These are phyloP conservation scores for Drosophila emarginata DNA, from an alignment of 2,888 invertebrate genomes.

Conservation along the genomic window DNA sequence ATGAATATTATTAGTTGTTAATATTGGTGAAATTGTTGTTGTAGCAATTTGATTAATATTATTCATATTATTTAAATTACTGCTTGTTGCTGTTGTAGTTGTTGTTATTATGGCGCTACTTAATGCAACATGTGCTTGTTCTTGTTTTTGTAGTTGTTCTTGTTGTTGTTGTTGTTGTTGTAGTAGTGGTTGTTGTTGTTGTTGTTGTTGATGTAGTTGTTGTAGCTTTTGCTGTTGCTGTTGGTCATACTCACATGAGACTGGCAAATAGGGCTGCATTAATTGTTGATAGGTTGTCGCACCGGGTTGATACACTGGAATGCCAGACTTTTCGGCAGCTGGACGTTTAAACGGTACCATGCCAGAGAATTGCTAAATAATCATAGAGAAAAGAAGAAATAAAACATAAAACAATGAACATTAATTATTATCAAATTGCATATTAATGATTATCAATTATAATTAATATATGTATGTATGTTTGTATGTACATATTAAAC, in stretches of 20 bases:
- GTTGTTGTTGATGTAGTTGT: conserved; percentile 51
- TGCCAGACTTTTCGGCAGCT: conserved; percentile 97
- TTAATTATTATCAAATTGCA: conserved; percentile 7
- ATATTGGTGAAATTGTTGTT: conserved; percentile 37
- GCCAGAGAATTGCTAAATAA: conserved; percentile 92
- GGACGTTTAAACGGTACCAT: conserved; percentile 98
- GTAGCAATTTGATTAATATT: conserved; percentile 41
- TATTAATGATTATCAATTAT: too few species aligned
- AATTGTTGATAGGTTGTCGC: conserved; percentile 96
- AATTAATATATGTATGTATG: neutral
- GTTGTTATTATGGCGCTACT: conserved; percentile 74
- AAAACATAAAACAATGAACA: conserved; percentile 1
- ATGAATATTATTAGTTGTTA: conserved; percentile 30
- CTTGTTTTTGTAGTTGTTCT: conserved; percentile 58
- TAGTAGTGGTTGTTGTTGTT: conserved; percentile 51
- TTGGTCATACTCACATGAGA: conserved; percentile 96
- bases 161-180: conserved; percentile 45
- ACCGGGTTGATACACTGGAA: conserved; percentile 97
- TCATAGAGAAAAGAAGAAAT: conserved; percentile 3
- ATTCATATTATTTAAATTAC: conserved; percentile 48
- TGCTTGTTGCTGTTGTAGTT: conserved; percentile 70
- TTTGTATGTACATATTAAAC: neutral
- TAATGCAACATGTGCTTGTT: conserved; percentile 55
- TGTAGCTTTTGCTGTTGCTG: conserved; percentile 65
- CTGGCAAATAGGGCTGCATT: conserved; percentile 98